These are phyloP conservation scores for Acipenser transmontanus DNA, from an alignment of 2,797 vertebrate genomes.

Conservation along the genomic window DNA sequence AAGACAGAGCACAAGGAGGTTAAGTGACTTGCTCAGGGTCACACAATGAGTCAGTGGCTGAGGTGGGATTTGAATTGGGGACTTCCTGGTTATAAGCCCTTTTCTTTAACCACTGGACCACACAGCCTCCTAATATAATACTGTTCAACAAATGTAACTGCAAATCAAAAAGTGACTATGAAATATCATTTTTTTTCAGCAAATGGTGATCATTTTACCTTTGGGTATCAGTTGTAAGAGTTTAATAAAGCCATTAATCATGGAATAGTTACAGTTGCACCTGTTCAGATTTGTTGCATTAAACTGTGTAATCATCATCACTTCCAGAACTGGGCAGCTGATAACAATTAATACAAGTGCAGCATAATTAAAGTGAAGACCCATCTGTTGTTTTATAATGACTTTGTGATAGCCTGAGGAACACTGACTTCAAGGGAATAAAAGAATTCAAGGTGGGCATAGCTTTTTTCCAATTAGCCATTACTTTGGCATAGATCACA, in stretches of 20 bases:
- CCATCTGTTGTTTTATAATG: conserved; percentile 16
- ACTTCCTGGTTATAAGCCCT: too few relatives aligned
- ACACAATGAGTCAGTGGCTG: too few relatives aligned
- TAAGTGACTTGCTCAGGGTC: too few relatives aligned
- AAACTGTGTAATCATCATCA: conserved; percentile 34
- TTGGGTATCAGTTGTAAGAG: conserved; percentile 44
- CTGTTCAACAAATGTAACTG: too few relatives aligned
- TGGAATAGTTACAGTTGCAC: conserved; percentile 42
- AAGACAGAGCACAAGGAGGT: too few relatives aligned
- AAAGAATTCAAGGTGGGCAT: neutral
- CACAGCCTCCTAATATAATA: too few relatives aligned
- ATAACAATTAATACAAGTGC: conserved; percentile 34
- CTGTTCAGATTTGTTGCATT: conserved; percentile 39
- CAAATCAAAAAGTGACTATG: too few relatives aligned
- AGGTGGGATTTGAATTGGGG: too few relatives aligned
- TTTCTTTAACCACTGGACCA: too few relatives aligned
- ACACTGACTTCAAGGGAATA: neutral
- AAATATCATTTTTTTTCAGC: too few relatives aligned
- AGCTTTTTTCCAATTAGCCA: conserved; percentile 9
- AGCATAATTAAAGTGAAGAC: conserved; percentile 32
- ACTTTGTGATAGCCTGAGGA: conserved; percentile 5
- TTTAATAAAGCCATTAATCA: conserved; percentile 48
- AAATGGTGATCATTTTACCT: conserved; percentile 26
- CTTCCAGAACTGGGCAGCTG: conserved; percentile 20
- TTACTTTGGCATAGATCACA: neutral